Conservation (phyloP, 1,140 invertebrate genomes). For the Lordiphosa clarofinis region DNA sequence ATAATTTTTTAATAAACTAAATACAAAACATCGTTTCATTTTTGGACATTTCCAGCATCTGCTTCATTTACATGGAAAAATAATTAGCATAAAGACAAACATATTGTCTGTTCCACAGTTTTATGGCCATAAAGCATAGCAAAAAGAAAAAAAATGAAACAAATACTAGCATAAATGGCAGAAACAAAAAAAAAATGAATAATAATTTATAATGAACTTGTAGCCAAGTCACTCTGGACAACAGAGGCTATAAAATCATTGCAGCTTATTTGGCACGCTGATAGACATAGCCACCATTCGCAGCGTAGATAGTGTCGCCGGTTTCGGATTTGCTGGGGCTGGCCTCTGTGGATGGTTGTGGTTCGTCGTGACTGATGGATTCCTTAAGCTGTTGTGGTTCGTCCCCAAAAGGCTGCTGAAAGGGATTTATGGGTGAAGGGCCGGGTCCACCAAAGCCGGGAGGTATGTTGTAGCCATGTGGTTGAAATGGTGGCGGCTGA, state of each 20-base stretch:
- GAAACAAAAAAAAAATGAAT: constrained; percentile 32
- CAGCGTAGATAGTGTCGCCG: constrained; percentile 58
- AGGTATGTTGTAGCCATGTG: constrained; percentile 36
- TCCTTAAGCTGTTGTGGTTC: constrained; percentile 22
- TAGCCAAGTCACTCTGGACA: background rate
- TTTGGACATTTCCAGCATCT: constrained; percentile 25
- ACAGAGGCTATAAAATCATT: constrained; percentile 29
- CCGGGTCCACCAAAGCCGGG: constrained; percentile 40
- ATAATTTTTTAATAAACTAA: no score
- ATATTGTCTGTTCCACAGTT: constrained; percentile 22
- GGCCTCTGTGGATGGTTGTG: constrained; percentile 14
- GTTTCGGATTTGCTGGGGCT: constrained; percentile 20
- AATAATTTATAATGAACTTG: constrained; percentile 63
- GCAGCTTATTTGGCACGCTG: constrained; percentile 42
- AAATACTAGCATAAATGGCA: constrained; percentile 5
- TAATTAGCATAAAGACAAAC: constrained; percentile 42
- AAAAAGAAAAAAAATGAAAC: background rate
- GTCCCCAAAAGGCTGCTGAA: constrained; percentile 45
- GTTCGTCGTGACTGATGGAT: constrained; percentile 8
- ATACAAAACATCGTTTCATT: constrained; percentile 22
- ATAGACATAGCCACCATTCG: constrained; percentile 74
- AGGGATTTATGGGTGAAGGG: constrained; percentile 24
- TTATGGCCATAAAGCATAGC: constrained; percentile 28
- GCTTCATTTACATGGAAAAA: background rate
- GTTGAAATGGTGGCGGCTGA: constrained; percentile 32